Evolutionary conservation across 2,113 vertebrate species (phyloP).

Genomic region (Urocitellus parryii): DNA sequence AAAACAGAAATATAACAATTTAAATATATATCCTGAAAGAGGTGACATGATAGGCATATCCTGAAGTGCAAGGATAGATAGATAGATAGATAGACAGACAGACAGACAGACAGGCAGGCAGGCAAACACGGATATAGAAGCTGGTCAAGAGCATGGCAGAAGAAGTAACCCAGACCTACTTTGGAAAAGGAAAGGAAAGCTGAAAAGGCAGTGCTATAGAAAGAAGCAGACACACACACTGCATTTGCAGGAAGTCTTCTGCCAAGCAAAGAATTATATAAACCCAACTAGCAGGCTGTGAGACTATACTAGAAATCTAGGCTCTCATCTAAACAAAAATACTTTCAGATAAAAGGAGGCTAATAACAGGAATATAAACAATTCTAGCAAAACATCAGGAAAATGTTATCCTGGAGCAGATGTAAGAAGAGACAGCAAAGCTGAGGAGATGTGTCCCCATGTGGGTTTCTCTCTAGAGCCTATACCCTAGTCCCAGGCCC

Average conservation of each 20-base stretch:
- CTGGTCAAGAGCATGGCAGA: not conserved
- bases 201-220: not conserved
- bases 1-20: not conserved
- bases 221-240: not conserved
- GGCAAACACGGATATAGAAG: not conserved
- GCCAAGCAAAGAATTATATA: not conserved
- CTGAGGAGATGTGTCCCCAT: not conserved
- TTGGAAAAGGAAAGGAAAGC: not conserved
- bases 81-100: too few relatives aligned
- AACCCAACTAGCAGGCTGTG: not conserved
- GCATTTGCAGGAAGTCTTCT: not conserved
- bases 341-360: not conserved
- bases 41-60: not conserved
- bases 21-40: conserved; percentile 1
- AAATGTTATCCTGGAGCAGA: not conserved
- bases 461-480: not conserved
- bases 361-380: not conserved
- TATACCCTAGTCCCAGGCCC: not conserved
- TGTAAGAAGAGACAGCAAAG: not conserved
- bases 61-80: too few relatives aligned
- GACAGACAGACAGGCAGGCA: rapidly evolving
- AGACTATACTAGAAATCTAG: not conserved
- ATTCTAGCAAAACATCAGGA: not conserved
- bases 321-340: conserved; percentile 31
- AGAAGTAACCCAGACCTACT: not conserved